Evolutionary conservation across 2,113 vertebrate genomes (phyloP).

Genomic region (Phyllostomus discolor): DNA sequence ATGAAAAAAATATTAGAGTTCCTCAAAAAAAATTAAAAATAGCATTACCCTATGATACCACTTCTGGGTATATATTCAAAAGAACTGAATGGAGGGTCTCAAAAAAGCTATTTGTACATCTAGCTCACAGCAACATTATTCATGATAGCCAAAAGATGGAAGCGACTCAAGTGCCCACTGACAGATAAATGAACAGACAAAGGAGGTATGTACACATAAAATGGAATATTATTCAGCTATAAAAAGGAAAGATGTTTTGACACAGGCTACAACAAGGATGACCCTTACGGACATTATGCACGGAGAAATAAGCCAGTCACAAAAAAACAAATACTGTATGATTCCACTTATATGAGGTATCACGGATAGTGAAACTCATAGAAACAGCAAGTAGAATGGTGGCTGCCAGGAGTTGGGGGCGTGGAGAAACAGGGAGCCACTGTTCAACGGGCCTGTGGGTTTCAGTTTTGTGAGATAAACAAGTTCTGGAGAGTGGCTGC

Average conservation of each 20-base stretch:
- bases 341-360: not conserved
- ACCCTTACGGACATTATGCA: not conserved
- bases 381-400: not conserved
- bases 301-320: not conserved
- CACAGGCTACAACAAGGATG: not conserved
- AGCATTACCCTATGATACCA: not conserved
- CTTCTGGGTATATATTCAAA: not conserved
- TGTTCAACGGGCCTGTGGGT: not conserved
- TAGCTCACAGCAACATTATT: not conserved
- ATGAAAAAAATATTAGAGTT: not conserved
- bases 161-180: not conserved
- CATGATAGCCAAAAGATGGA: not conserved
- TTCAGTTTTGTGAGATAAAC: not conserved
- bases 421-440: not conserved
- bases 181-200: not conserved
- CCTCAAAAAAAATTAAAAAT: not conserved
- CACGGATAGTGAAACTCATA: not conserved
- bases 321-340: not conserved
- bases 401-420: not conserved
- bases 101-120: not conserved
- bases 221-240: not conserved
- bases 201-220: not conserved
- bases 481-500: not conserved
- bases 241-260: not conserved
- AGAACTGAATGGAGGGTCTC: not conserved